Evolutionary conservation across 1,140 invertebrate species (phyloP).

Genomic region (Pseudoatta argentina): DNA sequence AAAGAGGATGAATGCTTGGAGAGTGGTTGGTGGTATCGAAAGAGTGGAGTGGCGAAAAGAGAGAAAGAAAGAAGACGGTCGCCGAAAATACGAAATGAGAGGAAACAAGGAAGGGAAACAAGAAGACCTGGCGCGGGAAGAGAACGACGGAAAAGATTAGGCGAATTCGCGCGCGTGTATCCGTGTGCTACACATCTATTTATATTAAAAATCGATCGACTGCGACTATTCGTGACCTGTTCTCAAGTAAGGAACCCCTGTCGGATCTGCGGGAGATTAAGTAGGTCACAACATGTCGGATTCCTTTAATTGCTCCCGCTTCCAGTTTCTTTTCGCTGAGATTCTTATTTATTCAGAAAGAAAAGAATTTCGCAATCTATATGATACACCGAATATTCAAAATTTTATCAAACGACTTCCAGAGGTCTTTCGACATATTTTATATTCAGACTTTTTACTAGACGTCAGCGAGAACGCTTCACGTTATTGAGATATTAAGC

Average conservation of each 20-base stretch:
- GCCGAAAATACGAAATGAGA: neutral
- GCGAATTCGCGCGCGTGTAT: neutral
- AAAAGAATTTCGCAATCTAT: neutral
- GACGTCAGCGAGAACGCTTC: neutral
- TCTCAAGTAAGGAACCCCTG: slow-evolving; percentile 39
- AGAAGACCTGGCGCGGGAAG: neutral
- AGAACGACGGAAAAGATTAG: slow-evolving; percentile 30
- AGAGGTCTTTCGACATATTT: neutral
- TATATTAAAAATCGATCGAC: slow-evolving; percentile 58
- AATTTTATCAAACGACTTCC: slow-evolving; percentile 16
- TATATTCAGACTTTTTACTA: neutral
- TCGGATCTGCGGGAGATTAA: slow-evolving; percentile 41
- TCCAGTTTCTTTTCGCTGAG: neutral
- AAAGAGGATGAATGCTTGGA: neutral
- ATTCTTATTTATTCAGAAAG: neutral
- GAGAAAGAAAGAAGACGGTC: neutral
- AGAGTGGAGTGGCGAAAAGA: neutral
- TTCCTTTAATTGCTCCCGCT: slow-evolving; percentile 20
- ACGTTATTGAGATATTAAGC: slow-evolving; percentile 20
- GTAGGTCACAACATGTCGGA: slow-evolving; percentile 23
- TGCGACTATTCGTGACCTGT: slow-evolving; percentile 51
- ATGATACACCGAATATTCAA: neutral
- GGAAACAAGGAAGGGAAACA: neutral
- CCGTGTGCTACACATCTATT: slow-evolving; percentile 6
- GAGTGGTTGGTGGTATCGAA: slow-evolving; percentile 7